These are phyloP conservation scores for Drosophila arawakana DNA, from an alignment of 1,140 invertebrate genomes.

Conservation along the genomic window DNA sequence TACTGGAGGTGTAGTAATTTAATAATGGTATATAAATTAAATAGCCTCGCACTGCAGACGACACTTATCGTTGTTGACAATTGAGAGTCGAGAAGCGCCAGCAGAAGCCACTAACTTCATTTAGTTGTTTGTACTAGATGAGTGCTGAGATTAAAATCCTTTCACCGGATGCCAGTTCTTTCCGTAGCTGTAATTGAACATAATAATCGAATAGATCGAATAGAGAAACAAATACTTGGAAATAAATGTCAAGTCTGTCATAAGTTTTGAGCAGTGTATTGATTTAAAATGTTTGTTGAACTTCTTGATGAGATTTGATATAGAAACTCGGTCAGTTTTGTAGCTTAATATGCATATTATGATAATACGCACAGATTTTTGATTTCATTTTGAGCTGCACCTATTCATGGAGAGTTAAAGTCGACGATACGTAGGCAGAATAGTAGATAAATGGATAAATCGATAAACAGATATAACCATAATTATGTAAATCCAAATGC, in stretches of 20 bases:
- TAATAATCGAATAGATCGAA: constrained; percentile 1
- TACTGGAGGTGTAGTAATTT: too few relatives aligned
- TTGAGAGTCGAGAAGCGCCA: neutral
- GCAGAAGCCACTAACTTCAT: neutral
- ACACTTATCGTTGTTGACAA: too few relatives aligned
- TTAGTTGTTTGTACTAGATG: neutral
- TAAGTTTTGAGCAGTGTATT: constrained; percentile 3
- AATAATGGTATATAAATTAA: too few relatives aligned
- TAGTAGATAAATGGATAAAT: constrained; percentile 6
- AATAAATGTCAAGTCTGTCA: neutral
- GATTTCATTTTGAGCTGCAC: constrained; percentile 18
- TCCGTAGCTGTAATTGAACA: constrained; percentile 12
- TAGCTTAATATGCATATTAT: constrained; percentile 46
- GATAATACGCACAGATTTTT: constrained; percentile 35
- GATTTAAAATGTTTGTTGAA: constrained; percentile 1
- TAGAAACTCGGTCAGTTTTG: constrained; percentile 45
- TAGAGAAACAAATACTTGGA: neutral
- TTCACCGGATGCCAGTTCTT: constrained; percentile 19
- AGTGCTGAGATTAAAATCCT: constrained; percentile 16
- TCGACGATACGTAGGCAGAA: constrained; percentile 15
- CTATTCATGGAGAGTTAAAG: constrained; percentile 16
- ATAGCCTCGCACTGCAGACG: too few relatives aligned
- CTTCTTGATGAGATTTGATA: constrained; percentile 40
- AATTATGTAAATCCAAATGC: constrained; percentile 75
- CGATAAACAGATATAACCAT: constrained; percentile 60